Evolutionary conservation across 2,113 vertebrate genomes (phyloP), one percentile per base, ranked within the genome.

Genomic region (Nannobrachium achirus): DNA sequence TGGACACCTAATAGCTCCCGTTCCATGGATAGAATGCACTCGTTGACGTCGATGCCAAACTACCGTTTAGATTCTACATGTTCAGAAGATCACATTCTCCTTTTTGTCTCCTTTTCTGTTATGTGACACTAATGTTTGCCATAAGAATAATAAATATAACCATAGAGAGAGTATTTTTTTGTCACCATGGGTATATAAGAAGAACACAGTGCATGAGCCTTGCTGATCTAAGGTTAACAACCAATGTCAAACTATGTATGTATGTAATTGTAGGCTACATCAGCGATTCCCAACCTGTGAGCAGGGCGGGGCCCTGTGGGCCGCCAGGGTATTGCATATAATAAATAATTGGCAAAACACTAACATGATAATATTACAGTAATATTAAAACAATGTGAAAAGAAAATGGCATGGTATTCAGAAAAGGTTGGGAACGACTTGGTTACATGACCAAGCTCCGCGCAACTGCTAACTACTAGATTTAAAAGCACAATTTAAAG

Each of bases 21-120:
- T 33, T 33, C 25, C 25, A 25, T 33, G 25, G 25, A 33, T 33
- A n/a, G 25, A 20, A 65, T 75, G 33, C 60, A 73, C 71, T 73
- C 66, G 25, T 56, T 40, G 10, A 64, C 25, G 46, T 82, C 66
- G 78, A 75, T 86, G 84, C 82, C 83, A 86, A 83, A 56, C 80
- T 76, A 69, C 9, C 10, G 38, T 81, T 25, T 85, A 82, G 82
- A 84, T 87, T 84, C 83, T 71, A 69, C 81, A 63, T 71, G 53
- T 71, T 69, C 66, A 66, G 75, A 55, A 20, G 3, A 45, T 63
- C 46, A 0, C 20, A 45, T 64, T 64, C 8, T 58, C 40, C 53
- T 56, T 63, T 40, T 3, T 70, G 53, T 71, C 53, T 45, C 19
- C 59, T 68, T 57, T 56, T 56, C 2, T 70, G 60, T 76, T 75